Evolutionary conservation across 2,797 vertebrate genomes (phyloP).

Genomic region (Lithobates pipiens): DNA sequence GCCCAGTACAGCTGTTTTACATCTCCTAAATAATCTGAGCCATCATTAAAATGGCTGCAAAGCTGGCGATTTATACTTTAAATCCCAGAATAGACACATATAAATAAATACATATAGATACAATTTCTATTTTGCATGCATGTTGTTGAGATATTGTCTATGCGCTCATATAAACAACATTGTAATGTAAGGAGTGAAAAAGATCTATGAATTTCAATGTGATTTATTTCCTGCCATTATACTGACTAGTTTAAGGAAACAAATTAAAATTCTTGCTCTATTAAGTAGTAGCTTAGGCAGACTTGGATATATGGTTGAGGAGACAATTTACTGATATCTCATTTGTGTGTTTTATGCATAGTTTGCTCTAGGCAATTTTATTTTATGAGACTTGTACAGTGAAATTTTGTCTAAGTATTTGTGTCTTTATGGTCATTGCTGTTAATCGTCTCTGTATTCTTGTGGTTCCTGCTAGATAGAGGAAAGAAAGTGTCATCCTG

Average conservation of each 20-base stretch:
- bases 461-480: slow-evolving; percentile 24
- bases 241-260: slow-evolving; percentile 5
- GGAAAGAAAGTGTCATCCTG: slow-evolving; percentile 28
- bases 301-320: slow-evolving; percentile 12
- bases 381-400: slow-evolving; percentile 25
- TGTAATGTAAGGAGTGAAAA: neutral
- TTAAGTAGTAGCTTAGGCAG: slow-evolving; percentile 20
- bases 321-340: slow-evolving; percentile 1
- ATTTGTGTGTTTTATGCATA: slow-evolving; percentile 39
- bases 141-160: neutral
- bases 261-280: slow-evolving; percentile 4
- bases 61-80: no score
- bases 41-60: neutral
- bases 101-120: neutral
- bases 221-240: neutral
- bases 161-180: neutral
- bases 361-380: slow-evolving; percentile 38
- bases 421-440: slow-evolving; percentile 27
- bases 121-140: neutral
- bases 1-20: neutral
- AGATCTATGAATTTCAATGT: neutral
- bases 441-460: slow-evolving; percentile 22
- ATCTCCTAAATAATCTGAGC: neutral
- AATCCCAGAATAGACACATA: no score
- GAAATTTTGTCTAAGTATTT: slow-evolving; percentile 14